phyloP scores from a whole-genome alignment of 2,888 invertebrate genomes.

The Leptopilina myrica region DNA sequence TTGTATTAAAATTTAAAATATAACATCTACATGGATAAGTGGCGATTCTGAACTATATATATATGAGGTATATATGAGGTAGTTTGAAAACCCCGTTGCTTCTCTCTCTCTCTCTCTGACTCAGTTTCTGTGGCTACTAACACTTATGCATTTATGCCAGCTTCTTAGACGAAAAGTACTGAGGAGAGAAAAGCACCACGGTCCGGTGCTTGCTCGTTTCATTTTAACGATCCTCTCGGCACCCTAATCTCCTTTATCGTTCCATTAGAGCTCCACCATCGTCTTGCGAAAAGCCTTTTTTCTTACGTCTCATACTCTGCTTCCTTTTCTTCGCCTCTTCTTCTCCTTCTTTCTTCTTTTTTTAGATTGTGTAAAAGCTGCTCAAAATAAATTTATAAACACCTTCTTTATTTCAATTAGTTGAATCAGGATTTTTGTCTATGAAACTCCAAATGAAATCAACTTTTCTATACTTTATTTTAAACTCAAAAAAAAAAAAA shows the following conservation, averaged over 20 bases:
- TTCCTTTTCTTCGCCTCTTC: not conserved
- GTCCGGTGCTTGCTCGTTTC: constrained; percentile 30
- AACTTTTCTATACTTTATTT: too few species aligned
- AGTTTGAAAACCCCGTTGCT: constrained; percentile 27
- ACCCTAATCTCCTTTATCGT: constrained; percentile 38
- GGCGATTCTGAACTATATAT: not conserved
- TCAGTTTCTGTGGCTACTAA: not conserved
- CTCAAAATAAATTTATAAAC: constrained; percentile 5
- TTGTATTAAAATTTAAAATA: constrained; percentile 36
- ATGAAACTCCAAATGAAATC: too few species aligned
- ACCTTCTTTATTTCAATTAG: not conserved
- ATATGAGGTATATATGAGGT: constrained; percentile 21
- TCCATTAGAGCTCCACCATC: constrained; percentile 35
- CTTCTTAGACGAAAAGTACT: constrained; percentile 31
- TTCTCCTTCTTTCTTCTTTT: not conserved
- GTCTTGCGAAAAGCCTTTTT: constrained; percentile 34
- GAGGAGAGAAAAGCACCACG: constrained; percentile 20
- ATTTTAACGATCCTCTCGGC: constrained; percentile 36
- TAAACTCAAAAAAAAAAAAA: too few species aligned
- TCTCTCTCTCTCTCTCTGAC: not conserved
- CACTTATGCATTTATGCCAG: constrained; percentile 30
- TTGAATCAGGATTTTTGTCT: not conserved
- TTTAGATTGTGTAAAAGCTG: not conserved
- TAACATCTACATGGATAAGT: not conserved
- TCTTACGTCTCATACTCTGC: constrained; percentile 23